Evolutionary conservation across 1,140 invertebrate genomes (phyloP), one percentile per base, ranked within the genome.

Genomic region (Megalopta genalis): DNA sequence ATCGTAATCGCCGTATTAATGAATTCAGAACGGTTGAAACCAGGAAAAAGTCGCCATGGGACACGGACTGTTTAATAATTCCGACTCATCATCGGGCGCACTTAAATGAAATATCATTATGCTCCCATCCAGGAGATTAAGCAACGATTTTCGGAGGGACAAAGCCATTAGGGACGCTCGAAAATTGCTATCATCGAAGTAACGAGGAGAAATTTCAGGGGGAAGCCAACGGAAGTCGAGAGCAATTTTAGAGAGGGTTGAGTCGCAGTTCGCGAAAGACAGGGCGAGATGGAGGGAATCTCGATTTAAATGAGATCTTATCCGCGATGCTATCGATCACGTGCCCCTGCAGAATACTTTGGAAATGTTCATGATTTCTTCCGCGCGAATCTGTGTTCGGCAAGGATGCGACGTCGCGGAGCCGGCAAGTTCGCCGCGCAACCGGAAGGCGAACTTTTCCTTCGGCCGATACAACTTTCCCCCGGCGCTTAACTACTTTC

Each of bases 221-320:
- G 52, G 18, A 25, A n/a, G 32, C 14, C 18, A 23, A n/a, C 14
- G 49, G 37, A 68, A 68, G 63, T 75, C 32, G 67, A 54, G 63
- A 42, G 16, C 23, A 32, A 57, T 7, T 66, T 23, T 21, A n/a
- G 42, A 25, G 54, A 25, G 16, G 27, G 42, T 4, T 0, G 21
- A 32, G 27, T 12, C 23, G 80, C 68, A 42, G 23, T 74, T 73
- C 49, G 54, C 67, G 46, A 32, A 37, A 64, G 70, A 69, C 64
- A 54, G 62, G 70, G 49, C n/a, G n/a, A n/a, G n/a, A n/a, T n/a
- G n/a, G n/a, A n/a, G n/a, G n/a, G n/a, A n/a, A n/a, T 42, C 37
- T 72, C 81, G 81, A 85, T 86, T 82, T 85, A 85, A 86, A 86
- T 85, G 72, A 86, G 84, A 85, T 86, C 80, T 86, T 86, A 86